These are phyloP conservation scores for Struthio camelus DNA, from an alignment of 2,113 vertebrate species.

Conservation along the genomic window DNA sequence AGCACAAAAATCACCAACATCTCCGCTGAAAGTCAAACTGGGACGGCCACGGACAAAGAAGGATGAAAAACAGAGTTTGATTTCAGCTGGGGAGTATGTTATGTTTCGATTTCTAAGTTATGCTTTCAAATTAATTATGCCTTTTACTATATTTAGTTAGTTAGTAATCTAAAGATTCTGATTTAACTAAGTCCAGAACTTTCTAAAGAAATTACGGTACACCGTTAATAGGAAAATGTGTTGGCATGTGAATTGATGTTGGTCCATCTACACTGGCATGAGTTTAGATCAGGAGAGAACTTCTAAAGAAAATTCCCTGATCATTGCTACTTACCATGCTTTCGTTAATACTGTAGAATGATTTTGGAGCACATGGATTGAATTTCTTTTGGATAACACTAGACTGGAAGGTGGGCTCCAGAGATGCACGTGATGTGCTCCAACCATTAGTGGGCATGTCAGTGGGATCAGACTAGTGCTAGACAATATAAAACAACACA, in stretches of 20 bases:
- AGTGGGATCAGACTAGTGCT: background rate
- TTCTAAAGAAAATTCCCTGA: background rate
- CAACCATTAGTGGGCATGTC: background rate
- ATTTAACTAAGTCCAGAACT: background rate
- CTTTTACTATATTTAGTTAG: background rate
- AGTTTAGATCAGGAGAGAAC: background rate
- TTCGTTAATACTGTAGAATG: background rate
- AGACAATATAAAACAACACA: background rate
- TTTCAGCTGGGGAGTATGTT: conserved; percentile 88
- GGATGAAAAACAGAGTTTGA: conserved; percentile 87
- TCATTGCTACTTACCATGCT: background rate
- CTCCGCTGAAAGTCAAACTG: conserved; percentile 85
- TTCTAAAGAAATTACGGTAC: background rate
- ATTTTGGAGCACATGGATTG: background rate
- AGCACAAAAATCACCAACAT: conserved; percentile 87
- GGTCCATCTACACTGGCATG: rapidly evolving
- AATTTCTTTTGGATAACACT: background rate
- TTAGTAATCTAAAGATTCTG: background rate
- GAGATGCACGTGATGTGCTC: background rate
- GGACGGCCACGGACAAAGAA: conserved; percentile 83
- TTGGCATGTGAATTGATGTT: background rate
- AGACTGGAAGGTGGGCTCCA: background rate
- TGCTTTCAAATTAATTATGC: background rate
- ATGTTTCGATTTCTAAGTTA: background rate
- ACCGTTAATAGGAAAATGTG: background rate